Evolutionary conservation across 2,888 invertebrate species (phyloP).

Genomic region (Resseliella maxima): DNA sequence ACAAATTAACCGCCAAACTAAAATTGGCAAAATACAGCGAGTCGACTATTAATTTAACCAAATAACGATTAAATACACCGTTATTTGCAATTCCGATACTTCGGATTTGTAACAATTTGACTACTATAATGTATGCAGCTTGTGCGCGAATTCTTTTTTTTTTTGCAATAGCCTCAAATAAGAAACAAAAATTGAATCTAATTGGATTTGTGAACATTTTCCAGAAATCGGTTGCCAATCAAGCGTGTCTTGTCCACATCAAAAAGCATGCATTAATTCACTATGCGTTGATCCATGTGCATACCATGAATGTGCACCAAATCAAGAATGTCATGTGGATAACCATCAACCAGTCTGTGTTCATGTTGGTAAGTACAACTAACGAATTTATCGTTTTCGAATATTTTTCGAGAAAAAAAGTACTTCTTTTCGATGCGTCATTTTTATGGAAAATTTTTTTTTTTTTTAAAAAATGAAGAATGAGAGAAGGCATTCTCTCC

Average conservation of each 20-base stretch:
- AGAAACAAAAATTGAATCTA: not conserved
- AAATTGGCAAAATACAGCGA: slow-evolving; percentile 44
- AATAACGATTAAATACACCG: slow-evolving; percentile 1
- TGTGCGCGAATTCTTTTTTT: not conserved
- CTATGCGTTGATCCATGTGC: slow-evolving; percentile 82
- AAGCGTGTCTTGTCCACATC: slow-evolving; percentile 78
- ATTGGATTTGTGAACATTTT: slow-evolving; percentile 56
- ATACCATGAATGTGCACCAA: slow-evolving; percentile 78
- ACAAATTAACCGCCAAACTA: slow-evolving; percentile 28
- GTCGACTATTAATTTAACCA: not conserved
- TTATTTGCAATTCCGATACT: slow-evolving; percentile 32
- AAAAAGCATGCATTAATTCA: slow-evolving; percentile 76
- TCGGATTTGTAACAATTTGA: slow-evolving; percentile 6
- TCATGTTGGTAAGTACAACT: slow-evolving; percentile 65
- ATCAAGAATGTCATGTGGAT: slow-evolving; percentile 84
- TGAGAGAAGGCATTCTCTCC: too few species aligned
- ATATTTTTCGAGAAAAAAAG: too few species aligned
- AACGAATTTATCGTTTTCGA: too few species aligned
- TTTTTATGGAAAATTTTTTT: too few species aligned
- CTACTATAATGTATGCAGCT: not conserved
- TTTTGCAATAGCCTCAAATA: too few species aligned
- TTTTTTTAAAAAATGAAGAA: too few species aligned
- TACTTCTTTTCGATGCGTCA: too few species aligned
- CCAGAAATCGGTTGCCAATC: slow-evolving; percentile 83
- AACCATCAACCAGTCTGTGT: slow-evolving; percentile 87